A percentile compares a stretch with the other conserved stretches of the same genome.
phyloP scores from a whole-genome alignment of 1,140 invertebrate species.

The Ceratosolen solmsi region DNA sequence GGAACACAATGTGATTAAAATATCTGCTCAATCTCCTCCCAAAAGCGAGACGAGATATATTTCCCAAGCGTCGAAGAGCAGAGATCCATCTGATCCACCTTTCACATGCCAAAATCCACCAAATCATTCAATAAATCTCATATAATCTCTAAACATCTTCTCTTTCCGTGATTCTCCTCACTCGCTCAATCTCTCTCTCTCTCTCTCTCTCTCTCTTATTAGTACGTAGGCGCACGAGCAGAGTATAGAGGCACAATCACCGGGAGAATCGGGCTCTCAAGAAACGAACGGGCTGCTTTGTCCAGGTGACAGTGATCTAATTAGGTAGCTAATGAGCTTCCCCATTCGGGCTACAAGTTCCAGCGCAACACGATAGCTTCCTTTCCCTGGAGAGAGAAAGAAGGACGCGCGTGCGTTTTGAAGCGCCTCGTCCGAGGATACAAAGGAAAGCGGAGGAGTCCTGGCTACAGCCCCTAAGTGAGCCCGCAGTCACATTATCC shows the following conservation, averaged over 20 bases:
- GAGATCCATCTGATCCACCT: background rate
- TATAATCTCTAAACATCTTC: constrained; percentile 22
- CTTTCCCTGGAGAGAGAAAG: background rate
- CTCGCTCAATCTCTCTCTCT: background rate
- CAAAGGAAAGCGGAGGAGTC: constrained; percentile 16
- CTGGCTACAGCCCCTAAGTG: background rate
- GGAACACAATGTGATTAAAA: background rate
- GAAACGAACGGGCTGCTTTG: constrained; percentile 24
- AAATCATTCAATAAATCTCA: constrained; percentile 17
- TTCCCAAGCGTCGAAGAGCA: background rate
- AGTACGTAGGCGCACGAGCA: background rate
- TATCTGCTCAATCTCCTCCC: background rate
- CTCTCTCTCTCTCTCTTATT: background rate
- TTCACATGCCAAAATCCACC: constrained; percentile 12
- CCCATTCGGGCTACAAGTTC: background rate
- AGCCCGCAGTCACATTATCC: constrained; percentile 70
- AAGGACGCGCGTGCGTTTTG: background rate
- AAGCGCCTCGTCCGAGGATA: background rate
- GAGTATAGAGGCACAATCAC: constrained; percentile 1
- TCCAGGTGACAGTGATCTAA: constrained; percentile 48
- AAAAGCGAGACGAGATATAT: background rate
- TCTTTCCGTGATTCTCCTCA: background rate
- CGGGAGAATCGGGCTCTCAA: background rate
- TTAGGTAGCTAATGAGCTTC: constrained; percentile 44
- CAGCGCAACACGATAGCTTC: constrained; percentile 35